phyloP scores from a whole-genome alignment of 2,113 vertebrate genomes.

The Megaptera novaeangliae region DNA sequence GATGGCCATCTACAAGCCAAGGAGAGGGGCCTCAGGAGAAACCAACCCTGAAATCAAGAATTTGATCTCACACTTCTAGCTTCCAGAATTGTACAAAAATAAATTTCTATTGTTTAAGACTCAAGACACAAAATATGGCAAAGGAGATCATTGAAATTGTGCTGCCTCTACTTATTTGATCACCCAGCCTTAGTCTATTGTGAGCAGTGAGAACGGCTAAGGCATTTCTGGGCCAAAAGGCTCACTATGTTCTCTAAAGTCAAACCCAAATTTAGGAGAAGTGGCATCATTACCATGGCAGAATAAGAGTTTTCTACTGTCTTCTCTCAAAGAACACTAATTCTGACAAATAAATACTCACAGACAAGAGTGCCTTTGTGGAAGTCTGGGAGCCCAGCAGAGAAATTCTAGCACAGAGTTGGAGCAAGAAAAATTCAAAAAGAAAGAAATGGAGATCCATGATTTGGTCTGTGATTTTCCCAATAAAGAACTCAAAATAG shows the following conservation, averaged over 20 bases:
- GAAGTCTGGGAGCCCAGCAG: too few relatives aligned
- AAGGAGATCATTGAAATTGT: conserved; percentile 92
- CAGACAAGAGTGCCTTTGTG: too few relatives aligned
- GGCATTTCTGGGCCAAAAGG: conserved; percentile 90
- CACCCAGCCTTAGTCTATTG: conserved; percentile 93
- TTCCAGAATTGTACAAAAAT: too few relatives aligned
- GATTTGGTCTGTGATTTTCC: not conserved
- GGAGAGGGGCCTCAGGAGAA: too few relatives aligned
- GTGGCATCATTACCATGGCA: not conserved
- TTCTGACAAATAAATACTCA: not conserved
- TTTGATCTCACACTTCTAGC: too few relatives aligned
- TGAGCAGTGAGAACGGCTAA: conserved; percentile 94
- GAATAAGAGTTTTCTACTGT: not conserved
- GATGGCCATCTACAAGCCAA: too few relatives aligned
- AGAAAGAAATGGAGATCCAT: not conserved
- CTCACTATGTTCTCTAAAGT: conserved; percentile 57
- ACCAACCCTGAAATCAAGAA: too few relatives aligned
- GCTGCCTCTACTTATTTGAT: conserved; percentile 95
- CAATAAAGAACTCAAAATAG: not conserved
- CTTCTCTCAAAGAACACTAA: not conserved
- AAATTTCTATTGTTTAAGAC: conserved; percentile 61
- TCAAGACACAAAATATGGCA: conserved; percentile 86
- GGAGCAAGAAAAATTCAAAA: too few relatives aligned
- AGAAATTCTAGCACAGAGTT: too few relatives aligned
- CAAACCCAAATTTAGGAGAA: not conserved